Percentiles rank a stretch among this genome's conserved stretches.
phyloP scores from a whole-genome alignment of 2,888 invertebrate species.

The Acronicta psi region DNA sequence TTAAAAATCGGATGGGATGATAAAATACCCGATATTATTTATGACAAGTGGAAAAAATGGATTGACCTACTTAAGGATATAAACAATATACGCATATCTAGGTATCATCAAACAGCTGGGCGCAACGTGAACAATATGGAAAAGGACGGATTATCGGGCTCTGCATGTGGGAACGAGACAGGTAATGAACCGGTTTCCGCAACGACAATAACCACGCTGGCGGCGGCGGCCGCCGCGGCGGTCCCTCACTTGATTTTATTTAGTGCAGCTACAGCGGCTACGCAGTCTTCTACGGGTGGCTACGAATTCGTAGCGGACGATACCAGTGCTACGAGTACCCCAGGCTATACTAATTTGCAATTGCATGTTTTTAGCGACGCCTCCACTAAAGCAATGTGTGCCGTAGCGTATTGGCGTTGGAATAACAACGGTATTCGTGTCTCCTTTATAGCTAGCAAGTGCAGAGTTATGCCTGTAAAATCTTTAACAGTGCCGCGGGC shows the following conservation, averaged over 20 bases:
- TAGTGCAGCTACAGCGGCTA: too few species aligned
- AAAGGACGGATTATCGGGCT: too few species aligned
- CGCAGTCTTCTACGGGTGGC: not conserved
- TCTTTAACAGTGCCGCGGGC: constrained; percentile 1
- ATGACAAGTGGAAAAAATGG: not conserved
- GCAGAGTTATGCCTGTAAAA: constrained; percentile 2
- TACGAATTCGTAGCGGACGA: not conserved
- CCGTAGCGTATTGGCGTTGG: constrained; percentile 1
- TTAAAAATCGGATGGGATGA: constrained; percentile 5
- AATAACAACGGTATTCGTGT: not conserved
- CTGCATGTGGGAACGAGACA: not conserved
- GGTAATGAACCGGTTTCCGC: not conserved
- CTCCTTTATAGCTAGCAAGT: not conserved
- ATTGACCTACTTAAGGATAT: too few species aligned
- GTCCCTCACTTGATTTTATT: too few species aligned
- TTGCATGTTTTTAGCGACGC: constrained; percentile 2
- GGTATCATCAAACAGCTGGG: too few species aligned
- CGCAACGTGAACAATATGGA: too few species aligned
- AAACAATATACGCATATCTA: too few species aligned
- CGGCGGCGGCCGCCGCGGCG: too few species aligned
- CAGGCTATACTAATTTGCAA: not conserved
- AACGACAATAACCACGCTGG: too few species aligned
- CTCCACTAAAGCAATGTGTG: not conserved
- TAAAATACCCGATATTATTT: constrained; percentile 1
- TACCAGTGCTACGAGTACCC: constrained; percentile 1